Conservation (phyloP, 2,113 vertebrate species). For the Columba livia region DNA sequence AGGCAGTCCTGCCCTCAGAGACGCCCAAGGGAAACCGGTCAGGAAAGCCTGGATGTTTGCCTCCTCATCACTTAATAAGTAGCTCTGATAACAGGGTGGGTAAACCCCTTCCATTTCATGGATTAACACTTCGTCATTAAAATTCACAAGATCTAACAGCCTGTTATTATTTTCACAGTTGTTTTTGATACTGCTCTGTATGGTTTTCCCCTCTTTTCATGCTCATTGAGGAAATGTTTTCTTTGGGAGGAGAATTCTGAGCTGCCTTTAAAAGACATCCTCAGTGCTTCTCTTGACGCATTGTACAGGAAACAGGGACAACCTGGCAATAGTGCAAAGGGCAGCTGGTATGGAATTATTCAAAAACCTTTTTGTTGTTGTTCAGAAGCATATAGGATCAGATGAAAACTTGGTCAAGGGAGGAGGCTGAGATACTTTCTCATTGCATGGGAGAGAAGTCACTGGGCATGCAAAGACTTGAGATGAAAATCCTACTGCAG, state of each 20-base stretch:
- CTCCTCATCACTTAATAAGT: background rate
- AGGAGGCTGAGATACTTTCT: background rate
- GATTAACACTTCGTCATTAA: background rate
- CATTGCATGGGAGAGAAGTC: background rate
- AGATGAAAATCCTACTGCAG: background rate
- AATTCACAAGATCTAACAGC: background rate
- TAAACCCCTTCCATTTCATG: background rate
- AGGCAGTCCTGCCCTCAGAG: background rate
- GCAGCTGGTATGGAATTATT: background rate
- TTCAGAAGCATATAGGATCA: background rate
- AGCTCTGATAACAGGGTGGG: background rate
- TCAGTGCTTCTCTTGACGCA: background rate
- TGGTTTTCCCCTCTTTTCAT: background rate
- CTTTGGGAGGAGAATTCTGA: background rate
- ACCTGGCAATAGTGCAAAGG: background rate
- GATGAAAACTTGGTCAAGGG: background rate
- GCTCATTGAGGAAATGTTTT: background rate
- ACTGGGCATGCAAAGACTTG: background rate
- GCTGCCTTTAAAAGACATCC: background rate
- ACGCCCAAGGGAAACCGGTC: background rate
- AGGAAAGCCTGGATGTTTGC: background rate
- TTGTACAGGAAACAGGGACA: background rate
- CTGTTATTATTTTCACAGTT: background rate
- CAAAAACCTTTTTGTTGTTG: background rate
- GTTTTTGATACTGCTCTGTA: background rate